Percentiles rank a stretch among this genome's conserved stretches.
phyloP scores from a whole-genome alignment of 1,140 invertebrate species.

The Helicoverpa armigera region DNA sequence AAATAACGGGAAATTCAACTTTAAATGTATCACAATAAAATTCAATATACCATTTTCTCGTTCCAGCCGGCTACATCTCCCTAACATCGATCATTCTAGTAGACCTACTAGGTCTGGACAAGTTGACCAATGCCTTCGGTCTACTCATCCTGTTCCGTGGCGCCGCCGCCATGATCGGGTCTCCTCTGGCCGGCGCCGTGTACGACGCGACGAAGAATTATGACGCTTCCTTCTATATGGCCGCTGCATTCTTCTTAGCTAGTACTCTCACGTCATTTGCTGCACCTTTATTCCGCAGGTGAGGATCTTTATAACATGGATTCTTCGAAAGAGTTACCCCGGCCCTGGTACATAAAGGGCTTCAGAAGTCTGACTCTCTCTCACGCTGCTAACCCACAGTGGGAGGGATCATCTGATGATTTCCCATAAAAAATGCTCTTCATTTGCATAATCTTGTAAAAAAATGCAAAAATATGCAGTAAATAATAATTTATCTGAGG shows the following conservation, averaged over 20 bases:
- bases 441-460: no score
- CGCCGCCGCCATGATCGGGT: constrained; percentile 95
- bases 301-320: constrained; percentile 49
- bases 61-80: constrained; percentile 98
- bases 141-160: constrained; percentile 98
- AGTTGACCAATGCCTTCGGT: constrained; percentile 98
- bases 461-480: no score
- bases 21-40: neutral
- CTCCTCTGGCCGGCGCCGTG: constrained; percentile 94
- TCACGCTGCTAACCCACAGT: no score
- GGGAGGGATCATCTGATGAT: no score
- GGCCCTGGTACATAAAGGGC: no score
- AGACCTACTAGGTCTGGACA: constrained; percentile 97
- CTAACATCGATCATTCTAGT: constrained; percentile 99
- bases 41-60: neutral
- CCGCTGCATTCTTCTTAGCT: constrained; percentile 94
- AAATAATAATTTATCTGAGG: no score
- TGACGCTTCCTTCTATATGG: constrained; percentile 96
- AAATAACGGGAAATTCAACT: no score
- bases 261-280: constrained; percentile 95
- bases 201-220: constrained; percentile 96
- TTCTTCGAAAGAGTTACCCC: no score
- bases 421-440: no score
- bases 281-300: constrained; percentile 92
- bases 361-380: no score